Conservation (phyloP, 2,888 invertebrate species). For the Arge pagana region DNA sequence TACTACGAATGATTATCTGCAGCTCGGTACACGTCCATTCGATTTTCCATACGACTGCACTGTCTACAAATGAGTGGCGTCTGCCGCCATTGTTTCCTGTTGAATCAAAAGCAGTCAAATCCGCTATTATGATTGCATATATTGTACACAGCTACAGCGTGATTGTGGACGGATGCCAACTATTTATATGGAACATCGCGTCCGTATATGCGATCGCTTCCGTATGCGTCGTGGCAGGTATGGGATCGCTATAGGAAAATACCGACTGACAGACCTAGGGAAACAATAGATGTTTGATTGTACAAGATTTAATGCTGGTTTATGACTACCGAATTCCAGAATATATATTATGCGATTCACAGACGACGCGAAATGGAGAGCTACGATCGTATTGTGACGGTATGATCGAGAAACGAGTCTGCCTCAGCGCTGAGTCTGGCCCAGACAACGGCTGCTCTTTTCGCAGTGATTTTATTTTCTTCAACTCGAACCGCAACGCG, state of each 20-base stretch:
- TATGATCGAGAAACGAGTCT: too few relatives aligned
- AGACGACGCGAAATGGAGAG: conserved; percentile 6
- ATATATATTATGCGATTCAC: conserved; percentile 2
- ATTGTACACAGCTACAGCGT: conserved; percentile 8
- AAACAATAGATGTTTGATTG: conserved; percentile 53
- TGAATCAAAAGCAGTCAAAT: conserved; percentile 52
- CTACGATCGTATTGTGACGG: background rate
- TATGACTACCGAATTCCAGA: conserved; percentile 45
- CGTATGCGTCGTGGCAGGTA: conserved; percentile 16
- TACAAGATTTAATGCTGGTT: conserved; percentile 52
- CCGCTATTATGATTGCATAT: conserved; percentile 39
- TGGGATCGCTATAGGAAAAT: conserved; percentile 28
- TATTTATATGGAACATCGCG: background rate
- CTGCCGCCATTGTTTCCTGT: conserved; percentile 45
- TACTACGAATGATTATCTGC: conserved; percentile 10
- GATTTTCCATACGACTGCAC: conserved; percentile 8
- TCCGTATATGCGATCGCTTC: conserved; percentile 20
- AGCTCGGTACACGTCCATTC: background rate
- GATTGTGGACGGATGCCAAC: too few relatives aligned
- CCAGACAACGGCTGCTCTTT: too few relatives aligned
- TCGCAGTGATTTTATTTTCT: too few relatives aligned
- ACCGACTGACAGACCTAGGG: conserved; percentile 45
- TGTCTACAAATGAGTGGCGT: conserved; percentile 37
- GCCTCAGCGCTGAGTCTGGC: too few relatives aligned
- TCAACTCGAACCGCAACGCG: too few relatives aligned